phyloP scores from a whole-genome alignment of 2,888 invertebrate genomes.

The Dione juno region DNA sequence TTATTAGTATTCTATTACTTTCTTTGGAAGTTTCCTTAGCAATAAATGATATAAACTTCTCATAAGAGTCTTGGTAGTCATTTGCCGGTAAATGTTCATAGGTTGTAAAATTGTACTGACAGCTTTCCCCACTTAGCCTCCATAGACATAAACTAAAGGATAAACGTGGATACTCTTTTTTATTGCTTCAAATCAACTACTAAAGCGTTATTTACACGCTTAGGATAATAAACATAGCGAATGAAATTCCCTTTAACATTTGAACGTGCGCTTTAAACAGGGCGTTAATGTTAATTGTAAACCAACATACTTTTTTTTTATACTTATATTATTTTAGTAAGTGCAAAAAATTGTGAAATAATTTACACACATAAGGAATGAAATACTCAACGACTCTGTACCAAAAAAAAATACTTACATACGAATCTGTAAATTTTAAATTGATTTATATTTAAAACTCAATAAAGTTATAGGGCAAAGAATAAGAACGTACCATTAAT shows the following conservation, averaged over 20 bases:
- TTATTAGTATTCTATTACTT: constrained; percentile 22
- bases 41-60: constrained; percentile 22
- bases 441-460: too few species aligned
- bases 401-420: too few species aligned
- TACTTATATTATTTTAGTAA: too few species aligned
- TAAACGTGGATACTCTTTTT: constrained; percentile 37
- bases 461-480: too few species aligned
- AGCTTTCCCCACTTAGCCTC: constrained; percentile 51
- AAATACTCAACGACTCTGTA: too few species aligned
- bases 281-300: background rate
- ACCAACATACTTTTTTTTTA: too few species aligned
- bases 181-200: constrained; percentile 36
- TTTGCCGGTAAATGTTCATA: constrained; percentile 47
- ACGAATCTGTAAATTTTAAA: too few species aligned
- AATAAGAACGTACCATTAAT: too few species aligned
- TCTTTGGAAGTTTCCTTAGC: constrained; percentile 4
- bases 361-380: too few species aligned
- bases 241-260: background rate
- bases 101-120: constrained; percentile 60
- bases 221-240: background rate
- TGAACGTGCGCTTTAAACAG: background rate
- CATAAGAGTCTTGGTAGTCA: constrained; percentile 27
- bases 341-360: too few species aligned
- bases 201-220: background rate
- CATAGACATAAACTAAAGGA: constrained; percentile 41